A percentile compares a stretch with the other conserved stretches of the same genome.
These are phyloP conservation scores for Bubo scandiacus DNA, from an alignment of 2,113 vertebrate species.

Conservation along the genomic window DNA sequence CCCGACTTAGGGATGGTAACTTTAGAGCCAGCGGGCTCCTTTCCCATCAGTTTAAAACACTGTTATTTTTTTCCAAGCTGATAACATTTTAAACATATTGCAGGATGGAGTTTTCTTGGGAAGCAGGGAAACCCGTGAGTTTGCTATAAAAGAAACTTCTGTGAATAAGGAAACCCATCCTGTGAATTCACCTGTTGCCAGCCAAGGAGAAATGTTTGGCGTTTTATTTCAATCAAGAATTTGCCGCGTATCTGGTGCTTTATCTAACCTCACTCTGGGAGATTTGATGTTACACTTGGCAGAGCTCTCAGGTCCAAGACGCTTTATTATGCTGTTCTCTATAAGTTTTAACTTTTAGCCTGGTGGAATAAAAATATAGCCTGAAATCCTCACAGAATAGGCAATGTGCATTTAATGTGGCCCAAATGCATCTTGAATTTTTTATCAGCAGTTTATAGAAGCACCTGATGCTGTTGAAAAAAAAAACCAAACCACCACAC, in stretches of 20 bases:
- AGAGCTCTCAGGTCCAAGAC: background rate
- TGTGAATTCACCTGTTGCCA: conserved; percentile 36
- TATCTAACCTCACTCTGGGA: conserved; percentile 11
- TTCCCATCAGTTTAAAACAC: conserved; percentile 76
- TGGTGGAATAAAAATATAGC: background rate
- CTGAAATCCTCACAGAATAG: background rate
- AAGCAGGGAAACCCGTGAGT: background rate
- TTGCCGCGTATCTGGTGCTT: background rate
- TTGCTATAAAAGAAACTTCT: conserved; percentile 18
- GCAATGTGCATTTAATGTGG: background rate
- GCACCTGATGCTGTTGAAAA: background rate
- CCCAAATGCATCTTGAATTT: background rate
- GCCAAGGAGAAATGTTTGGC: conserved; percentile 60
- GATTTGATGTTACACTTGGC: background rate
- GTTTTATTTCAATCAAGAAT: conserved; percentile 40
- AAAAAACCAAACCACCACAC: background rate
- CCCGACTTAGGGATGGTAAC: conserved; percentile 81
- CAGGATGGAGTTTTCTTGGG: conserved; percentile 9
- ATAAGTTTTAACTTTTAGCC: background rate
- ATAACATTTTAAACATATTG: conserved; percentile 64
- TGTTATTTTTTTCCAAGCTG: conserved; percentile 36
- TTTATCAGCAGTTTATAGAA: background rate
- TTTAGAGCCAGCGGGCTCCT: conserved; percentile 81
- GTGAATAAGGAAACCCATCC: background rate
- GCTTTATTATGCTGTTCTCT: background rate